phyloP scores from a whole-genome alignment of 1,140 invertebrate species.

The Zaprionus africanus region DNA sequence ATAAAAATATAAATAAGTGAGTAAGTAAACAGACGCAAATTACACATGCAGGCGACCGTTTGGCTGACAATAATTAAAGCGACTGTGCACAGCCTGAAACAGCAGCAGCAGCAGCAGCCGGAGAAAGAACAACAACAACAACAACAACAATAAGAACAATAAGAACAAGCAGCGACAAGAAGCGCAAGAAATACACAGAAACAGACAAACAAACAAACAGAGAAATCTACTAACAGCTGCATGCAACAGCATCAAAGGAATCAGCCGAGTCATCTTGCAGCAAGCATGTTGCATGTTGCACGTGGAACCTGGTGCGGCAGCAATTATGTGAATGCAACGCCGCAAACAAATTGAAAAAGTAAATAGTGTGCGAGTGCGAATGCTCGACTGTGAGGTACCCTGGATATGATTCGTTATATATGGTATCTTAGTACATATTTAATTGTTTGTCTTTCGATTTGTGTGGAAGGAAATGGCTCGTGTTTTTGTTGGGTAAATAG shows the following conservation, averaged over 20 bases:
- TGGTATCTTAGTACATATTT: not conserved
- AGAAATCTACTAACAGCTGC: slow-evolving; percentile 69
- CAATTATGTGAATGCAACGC: slow-evolving; percentile 65
- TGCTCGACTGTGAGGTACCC: not conserved
- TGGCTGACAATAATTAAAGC: slow-evolving; percentile 77
- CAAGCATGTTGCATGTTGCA: slow-evolving; percentile 31
- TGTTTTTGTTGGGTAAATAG: not conserved
- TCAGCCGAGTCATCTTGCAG: slow-evolving; percentile 52
- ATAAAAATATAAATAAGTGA: slow-evolving; percentile 66
- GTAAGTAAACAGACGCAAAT: slow-evolving; percentile 43
- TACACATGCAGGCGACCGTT: slow-evolving; percentile 51
- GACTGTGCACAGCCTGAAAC: slow-evolving; percentile 50
- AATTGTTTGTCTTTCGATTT: not conserved
- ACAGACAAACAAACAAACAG: slow-evolving; percentile 30
- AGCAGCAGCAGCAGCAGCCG: slow-evolving; percentile 31
- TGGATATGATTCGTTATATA: not conserved
- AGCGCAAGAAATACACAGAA: slow-evolving; percentile 40
- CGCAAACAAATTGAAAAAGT: slow-evolving; percentile 76
- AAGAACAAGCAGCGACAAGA: not conserved
- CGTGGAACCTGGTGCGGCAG: slow-evolving; percentile 47
- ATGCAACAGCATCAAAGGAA: slow-evolving; percentile 62
- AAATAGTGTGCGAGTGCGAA: slow-evolving; percentile 28
- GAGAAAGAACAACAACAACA: slow-evolving; percentile 28
- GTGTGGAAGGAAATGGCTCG: not conserved
- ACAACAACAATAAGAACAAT: slow-evolving; percentile 13